Conservation (phyloP, 2,113 vertebrate species). For the Myotis yumanensis region DNA sequence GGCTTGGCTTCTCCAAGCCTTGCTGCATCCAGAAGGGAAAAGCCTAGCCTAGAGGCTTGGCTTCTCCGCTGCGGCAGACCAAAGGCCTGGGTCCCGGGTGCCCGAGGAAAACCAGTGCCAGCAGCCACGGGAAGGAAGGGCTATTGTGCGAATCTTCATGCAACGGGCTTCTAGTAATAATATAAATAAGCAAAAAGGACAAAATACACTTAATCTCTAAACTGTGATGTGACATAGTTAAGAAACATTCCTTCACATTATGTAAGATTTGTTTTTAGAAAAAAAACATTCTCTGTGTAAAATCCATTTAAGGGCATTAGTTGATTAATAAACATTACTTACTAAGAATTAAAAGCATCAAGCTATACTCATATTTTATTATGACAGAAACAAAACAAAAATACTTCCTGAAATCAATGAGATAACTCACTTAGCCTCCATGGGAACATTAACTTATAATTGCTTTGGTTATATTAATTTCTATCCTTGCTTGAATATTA, state of each 20-base stretch:
- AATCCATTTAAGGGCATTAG: conserved; percentile 35
- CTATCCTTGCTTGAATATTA: conserved; percentile 38
- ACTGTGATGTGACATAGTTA: background rate
- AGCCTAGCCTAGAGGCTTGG: too few relatives aligned
- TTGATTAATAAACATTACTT: conserved; percentile 52
- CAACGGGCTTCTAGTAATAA: background rate
- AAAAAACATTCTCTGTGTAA: background rate
- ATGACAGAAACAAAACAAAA: conserved; percentile 20
- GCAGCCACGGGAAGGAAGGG: too few relatives aligned
- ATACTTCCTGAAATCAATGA: background rate
- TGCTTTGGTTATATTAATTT: conserved; percentile 67
- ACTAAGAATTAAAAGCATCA: conserved; percentile 50
- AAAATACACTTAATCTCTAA: background rate
- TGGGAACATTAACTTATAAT: conserved; percentile 14
- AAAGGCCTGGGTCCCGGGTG: too few relatives aligned
- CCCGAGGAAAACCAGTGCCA: too few relatives aligned
- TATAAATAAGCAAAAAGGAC: background rate
- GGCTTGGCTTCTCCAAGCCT: too few relatives aligned
- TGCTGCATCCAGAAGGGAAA: too few relatives aligned
- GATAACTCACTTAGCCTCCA: background rate
- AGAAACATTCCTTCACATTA: conserved; percentile 23
- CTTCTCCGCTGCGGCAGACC: too few relatives aligned
- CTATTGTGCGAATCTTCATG: too few relatives aligned
- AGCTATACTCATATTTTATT: conserved; percentile 5
- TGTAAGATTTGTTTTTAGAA: background rate